Evolutionary conservation across 1,140 invertebrate species (phyloP).

Genomic region (Heliothis virescens): DNA sequence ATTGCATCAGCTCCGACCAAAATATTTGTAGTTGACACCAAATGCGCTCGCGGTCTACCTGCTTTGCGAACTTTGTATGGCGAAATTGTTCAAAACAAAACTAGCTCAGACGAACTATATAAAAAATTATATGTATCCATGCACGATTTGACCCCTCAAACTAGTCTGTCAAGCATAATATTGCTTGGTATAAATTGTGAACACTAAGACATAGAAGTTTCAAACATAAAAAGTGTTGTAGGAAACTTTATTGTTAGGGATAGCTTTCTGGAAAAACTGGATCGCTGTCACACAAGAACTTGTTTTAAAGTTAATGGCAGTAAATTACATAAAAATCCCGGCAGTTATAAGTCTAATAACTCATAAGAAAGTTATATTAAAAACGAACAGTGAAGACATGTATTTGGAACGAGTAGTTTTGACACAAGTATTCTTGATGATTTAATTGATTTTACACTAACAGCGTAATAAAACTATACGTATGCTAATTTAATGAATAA

Average conservation of each 20-base stretch:
- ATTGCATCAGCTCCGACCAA: constrained; percentile 73
- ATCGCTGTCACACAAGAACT: neutral
- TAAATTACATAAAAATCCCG: neutral
- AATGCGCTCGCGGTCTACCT: constrained; percentile 64
- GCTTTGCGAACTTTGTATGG: constrained; percentile 69
- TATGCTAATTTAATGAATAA: neutral
- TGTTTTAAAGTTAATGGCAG: neutral
- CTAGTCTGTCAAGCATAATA: neutral
- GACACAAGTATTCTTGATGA: neutral
- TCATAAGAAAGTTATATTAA: neutral
- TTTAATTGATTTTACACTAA: constrained; percentile 4
- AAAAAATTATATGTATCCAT: constrained; percentile 16
- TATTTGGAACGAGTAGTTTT: neutral
- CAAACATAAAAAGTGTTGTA: neutral
- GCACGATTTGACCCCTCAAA: neutral
- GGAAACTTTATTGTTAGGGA: neutral
- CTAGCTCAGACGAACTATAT: constrained; percentile 19
- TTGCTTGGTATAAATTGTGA: neutral
- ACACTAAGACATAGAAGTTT: neutral
- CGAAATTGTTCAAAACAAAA: constrained; percentile 41
- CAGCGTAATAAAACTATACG: neutral
- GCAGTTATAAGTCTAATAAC: constrained; percentile 7
- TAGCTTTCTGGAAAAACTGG: constrained; percentile 25
- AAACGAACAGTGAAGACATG: neutral
- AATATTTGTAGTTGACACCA: constrained; percentile 62